Percentiles rank a stretch among this genome's conserved stretches.
phyloP scores from a whole-genome alignment of 2,888 invertebrate genomes.

The Heliconius erato region DNA sequence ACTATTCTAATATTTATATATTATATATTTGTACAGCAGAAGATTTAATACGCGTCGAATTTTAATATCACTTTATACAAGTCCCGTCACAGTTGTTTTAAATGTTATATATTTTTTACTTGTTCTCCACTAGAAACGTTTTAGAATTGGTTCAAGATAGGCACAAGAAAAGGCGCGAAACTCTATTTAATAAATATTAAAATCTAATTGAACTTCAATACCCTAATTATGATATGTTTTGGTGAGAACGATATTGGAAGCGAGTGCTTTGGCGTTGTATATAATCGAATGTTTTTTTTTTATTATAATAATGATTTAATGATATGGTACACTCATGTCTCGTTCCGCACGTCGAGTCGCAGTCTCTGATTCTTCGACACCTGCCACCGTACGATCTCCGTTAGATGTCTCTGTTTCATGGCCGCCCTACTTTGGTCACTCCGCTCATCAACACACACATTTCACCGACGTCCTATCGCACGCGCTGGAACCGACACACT shows the following conservation, averaged over 20 bases:
- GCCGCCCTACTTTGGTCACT: conserved; percentile 83
- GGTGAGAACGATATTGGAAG: conserved; percentile 81
- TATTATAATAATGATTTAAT: conserved; percentile 53
- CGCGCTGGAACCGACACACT: conserved; percentile 43
- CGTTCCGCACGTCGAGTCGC: conserved; percentile 82
- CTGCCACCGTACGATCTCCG: conserved; percentile 79
- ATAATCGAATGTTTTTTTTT: conserved; percentile 53
- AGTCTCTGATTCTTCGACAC: conserved; percentile 83
- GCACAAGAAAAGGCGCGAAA: conserved; percentile 83
- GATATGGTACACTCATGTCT: conserved; percentile 73
- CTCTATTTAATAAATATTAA: conserved; percentile 64
- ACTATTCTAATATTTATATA: conserved; percentile 52
- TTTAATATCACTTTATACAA: conserved; percentile 71
- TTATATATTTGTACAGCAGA: conserved; percentile 40
- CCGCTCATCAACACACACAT: conserved; percentile 79
- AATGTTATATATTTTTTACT: conserved; percentile 54
- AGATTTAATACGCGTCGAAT: conserved; percentile 53
- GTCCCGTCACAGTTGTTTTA: conserved; percentile 78
- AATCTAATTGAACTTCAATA: conserved; percentile 71
- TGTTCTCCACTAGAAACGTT: conserved; percentile 72
- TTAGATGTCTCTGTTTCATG: conserved; percentile 80
- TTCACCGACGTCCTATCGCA: conserved; percentile 60
- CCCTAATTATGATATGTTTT: conserved; percentile 81
- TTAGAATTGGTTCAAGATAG: conserved; percentile 79
- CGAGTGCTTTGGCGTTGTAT: conserved; percentile 82